A percentile compares a stretch with the other conserved stretches of the same genome.
These are phyloP conservation scores for Theretra japonica DNA, from an alignment of 2,888 invertebrate genomes.

Conservation along the genomic window DNA sequence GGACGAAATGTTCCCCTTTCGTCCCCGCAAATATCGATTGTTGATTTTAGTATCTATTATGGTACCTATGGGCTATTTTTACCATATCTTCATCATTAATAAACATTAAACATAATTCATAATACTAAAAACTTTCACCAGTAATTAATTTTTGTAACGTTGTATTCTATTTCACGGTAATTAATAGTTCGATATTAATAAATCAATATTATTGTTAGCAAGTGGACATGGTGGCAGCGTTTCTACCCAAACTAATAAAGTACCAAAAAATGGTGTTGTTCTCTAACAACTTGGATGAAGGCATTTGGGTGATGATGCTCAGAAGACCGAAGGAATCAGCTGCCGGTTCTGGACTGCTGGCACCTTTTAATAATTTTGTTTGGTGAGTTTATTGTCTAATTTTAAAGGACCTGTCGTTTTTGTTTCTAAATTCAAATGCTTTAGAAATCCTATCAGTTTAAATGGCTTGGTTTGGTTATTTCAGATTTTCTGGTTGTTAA, in stretches of 20 bases:
- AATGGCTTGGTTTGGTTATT: too few species aligned
- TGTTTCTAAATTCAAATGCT: too few species aligned
- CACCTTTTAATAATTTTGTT: slow-evolving; percentile 90
- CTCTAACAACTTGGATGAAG: slow-evolving; percentile 87
- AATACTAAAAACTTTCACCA: too few species aligned
- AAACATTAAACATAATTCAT: too few species aligned
- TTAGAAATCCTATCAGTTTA: too few species aligned
- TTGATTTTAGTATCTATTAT: too few species aligned
- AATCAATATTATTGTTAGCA: slow-evolving; percentile 71
- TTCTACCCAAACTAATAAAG: slow-evolving; percentile 88
- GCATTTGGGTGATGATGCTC: slow-evolving; percentile 92
- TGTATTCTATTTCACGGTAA: not conserved
- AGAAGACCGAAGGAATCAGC: slow-evolving; percentile 92
- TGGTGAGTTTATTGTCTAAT: slow-evolving; percentile 78
- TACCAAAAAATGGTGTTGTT: slow-evolving; percentile 84
- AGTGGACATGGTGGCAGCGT: slow-evolving; percentile 92
- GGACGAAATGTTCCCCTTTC: too few species aligned
- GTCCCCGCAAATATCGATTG: too few species aligned
- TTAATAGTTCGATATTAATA: not conserved
- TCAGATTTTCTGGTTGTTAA: too few species aligned
- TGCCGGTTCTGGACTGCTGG: slow-evolving; percentile 91
- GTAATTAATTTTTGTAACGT: too few species aligned
- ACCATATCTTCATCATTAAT: too few species aligned
- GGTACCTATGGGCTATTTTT: too few species aligned
- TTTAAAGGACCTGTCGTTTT: not conserved